A percentile compares a stretch with the other conserved stretches of the same genome.
Conservation (phyloP, 2,113 vertebrate species). For the Egretta garzetta region DNA sequence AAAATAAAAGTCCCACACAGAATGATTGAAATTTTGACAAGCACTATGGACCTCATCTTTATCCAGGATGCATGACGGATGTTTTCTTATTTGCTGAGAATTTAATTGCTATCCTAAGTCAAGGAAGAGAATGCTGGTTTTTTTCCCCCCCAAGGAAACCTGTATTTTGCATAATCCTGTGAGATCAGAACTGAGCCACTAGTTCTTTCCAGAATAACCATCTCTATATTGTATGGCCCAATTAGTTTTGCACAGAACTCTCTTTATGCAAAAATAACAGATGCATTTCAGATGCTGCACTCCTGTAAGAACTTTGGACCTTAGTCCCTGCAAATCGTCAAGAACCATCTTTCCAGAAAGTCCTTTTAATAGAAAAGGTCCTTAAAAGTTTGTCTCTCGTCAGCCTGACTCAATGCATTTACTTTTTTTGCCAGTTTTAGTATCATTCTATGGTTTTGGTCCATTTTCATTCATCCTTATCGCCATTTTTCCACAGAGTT, state of each 20-base stretch:
- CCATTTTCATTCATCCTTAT: background rate
- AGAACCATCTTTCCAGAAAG: background rate
- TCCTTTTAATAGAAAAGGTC: background rate
- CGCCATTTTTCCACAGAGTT: background rate
- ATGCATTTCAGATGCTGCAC: background rate
- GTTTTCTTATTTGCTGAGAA: background rate
- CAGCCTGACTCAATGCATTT: background rate
- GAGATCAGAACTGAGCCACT: background rate
- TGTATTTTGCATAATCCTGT: background rate
- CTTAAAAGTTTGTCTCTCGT: background rate
- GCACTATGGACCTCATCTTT: background rate
- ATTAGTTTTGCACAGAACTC: background rate
- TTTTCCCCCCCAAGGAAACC: background rate
- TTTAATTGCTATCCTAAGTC: background rate
- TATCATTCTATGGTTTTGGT: background rate
- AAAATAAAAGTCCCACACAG: background rate
- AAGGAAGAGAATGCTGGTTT: background rate
- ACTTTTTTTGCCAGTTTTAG: background rate
- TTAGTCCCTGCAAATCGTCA: background rate
- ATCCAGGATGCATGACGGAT: background rate
- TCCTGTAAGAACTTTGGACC: background rate
- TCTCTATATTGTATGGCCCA: background rate
- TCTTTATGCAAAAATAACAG: background rate
- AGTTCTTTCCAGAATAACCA: background rate
- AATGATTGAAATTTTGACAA: background rate